A percentile compares a stretch with the other conserved stretches of the same genome.
These are phyloP conservation scores for Myiozetetes cayanensis DNA, from an alignment of 2,113 vertebrate species.

Conservation along the genomic window DNA sequence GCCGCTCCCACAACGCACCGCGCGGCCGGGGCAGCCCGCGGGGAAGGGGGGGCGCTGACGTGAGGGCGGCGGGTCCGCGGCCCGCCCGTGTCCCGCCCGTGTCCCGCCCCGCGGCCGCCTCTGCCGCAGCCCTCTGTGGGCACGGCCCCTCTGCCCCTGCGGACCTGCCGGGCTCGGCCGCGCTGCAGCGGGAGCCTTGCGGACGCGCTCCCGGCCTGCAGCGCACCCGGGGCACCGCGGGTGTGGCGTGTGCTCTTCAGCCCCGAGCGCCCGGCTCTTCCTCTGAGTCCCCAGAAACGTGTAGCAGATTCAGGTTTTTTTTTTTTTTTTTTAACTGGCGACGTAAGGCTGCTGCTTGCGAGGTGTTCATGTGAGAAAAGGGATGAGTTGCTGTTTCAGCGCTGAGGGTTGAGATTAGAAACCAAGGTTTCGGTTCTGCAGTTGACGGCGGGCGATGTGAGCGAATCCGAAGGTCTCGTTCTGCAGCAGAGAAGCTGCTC, in stretches of 20 bases:
- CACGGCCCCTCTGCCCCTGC: neutral
- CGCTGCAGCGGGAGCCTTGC: neutral
- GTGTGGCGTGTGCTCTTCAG: fast-evolving
- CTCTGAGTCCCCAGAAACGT: neutral
- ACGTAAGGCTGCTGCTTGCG: neutral
- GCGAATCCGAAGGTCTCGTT: neutral
- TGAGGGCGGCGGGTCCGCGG: neutral
- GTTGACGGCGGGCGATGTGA: neutral
- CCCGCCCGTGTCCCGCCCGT: neutral
- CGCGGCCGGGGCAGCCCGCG: constrained; percentile 32
- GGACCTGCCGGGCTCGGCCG: neutral
- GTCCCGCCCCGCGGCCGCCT: neutral
- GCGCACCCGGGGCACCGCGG: fast-evolving
- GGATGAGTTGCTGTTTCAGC: neutral
- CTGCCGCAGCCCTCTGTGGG: neutral
- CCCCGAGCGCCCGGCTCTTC: neutral
- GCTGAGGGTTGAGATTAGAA: neutral
- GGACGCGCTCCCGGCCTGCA: too few relatives aligned
- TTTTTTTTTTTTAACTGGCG: neutral
- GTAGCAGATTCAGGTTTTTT: too few relatives aligned
- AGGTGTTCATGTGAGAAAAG: neutral
- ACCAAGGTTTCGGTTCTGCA: neutral
- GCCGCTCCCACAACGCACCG: constrained; percentile 74
- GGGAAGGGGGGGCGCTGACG: neutral
- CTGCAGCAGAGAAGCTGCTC: neutral